phyloP scores from a whole-genome alignment of 2,888 invertebrate species.

The Hirtodrosophila cameraria region DNA sequence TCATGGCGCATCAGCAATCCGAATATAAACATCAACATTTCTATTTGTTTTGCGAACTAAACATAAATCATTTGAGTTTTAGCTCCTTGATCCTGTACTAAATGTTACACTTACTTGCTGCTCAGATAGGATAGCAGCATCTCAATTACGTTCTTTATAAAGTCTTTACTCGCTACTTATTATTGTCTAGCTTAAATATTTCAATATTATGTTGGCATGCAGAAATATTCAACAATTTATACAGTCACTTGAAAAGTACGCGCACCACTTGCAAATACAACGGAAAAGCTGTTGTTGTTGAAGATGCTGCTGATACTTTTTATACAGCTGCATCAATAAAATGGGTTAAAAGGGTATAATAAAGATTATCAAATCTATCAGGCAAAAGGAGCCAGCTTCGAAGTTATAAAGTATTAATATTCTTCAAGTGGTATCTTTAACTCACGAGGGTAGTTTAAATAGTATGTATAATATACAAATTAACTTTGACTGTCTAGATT shows the following conservation, averaged over 20 bases:
- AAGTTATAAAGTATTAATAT: too few species aligned
- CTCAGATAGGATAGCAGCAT: constrained; percentile 1
- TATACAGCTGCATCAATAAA: too few species aligned
- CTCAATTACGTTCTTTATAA: constrained; percentile 31
- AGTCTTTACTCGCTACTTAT: neutral
- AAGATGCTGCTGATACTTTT: constrained; percentile 6
- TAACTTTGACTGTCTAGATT: too few species aligned
- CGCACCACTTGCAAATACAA: constrained; percentile 33
- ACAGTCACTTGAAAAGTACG: constrained; percentile 32
- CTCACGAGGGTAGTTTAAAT: constrained; percentile 2
- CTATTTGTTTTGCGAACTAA: constrained; percentile 18
- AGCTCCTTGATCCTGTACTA: neutral
- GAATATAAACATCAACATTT: constrained; percentile 22
- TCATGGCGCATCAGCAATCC: constrained; percentile 7
- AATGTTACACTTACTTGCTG: constrained; percentile 4
- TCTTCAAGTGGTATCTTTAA: constrained; percentile 1
- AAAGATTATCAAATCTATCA: too few species aligned
- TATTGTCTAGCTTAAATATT: constrained; percentile 47
- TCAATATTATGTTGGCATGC: constrained; percentile 61
- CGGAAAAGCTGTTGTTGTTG: constrained; percentile 4
- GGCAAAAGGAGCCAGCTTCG: too few species aligned
- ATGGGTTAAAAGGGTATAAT: too few species aligned
- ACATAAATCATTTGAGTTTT: constrained; percentile 46
- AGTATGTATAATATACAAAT: too few species aligned
- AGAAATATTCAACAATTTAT: constrained; percentile 61